Evolutionary conservation across 2,888 invertebrate species (phyloP).

Genomic region (Anaspis maculata): DNA sequence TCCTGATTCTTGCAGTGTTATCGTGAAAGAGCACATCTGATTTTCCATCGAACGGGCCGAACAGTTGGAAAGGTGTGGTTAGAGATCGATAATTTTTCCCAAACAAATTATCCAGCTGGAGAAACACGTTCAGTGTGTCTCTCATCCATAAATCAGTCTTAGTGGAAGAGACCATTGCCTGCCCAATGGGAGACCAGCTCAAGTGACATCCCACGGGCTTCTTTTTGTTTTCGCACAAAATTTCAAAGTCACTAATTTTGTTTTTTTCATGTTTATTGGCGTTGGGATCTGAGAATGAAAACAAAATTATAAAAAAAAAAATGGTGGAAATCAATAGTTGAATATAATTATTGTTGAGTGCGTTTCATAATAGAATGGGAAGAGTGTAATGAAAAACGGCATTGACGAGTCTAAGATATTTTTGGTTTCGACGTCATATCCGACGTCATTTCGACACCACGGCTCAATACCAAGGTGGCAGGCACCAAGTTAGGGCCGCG

Average conservation of each 20-base stretch:
- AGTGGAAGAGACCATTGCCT: constrained; percentile 55
- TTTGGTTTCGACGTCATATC: no score
- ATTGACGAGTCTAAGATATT: no score
- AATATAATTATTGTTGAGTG: no score
- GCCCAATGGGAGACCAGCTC: constrained; percentile 61
- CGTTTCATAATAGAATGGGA: no score
- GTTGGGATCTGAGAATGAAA: constrained; percentile 36
- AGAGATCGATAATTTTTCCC: constrained; percentile 52
- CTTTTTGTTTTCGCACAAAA: constrained; percentile 54
- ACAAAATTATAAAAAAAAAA: constrained; percentile 5
- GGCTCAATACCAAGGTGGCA: no score
- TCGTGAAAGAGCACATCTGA: constrained; percentile 60
- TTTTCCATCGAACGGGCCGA: constrained; percentile 57
- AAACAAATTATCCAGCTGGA: constrained; percentile 62
- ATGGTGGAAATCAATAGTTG: constrained; percentile 13
- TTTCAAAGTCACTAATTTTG: constrained; percentile 42
- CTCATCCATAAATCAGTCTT: constrained; percentile 49
- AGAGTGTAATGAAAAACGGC: no score
- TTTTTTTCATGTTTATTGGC: constrained; percentile 34
- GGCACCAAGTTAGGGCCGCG: no score
- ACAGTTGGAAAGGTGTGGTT: constrained; percentile 60
- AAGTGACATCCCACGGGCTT: constrained; percentile 47
- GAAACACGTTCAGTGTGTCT: constrained; percentile 63
- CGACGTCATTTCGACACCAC: no score
- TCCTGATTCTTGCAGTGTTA: constrained; percentile 39